Evolutionary conservation across 2,888 invertebrate genomes (phyloP).

Genomic region (Trissolcus japonicus): DNA sequence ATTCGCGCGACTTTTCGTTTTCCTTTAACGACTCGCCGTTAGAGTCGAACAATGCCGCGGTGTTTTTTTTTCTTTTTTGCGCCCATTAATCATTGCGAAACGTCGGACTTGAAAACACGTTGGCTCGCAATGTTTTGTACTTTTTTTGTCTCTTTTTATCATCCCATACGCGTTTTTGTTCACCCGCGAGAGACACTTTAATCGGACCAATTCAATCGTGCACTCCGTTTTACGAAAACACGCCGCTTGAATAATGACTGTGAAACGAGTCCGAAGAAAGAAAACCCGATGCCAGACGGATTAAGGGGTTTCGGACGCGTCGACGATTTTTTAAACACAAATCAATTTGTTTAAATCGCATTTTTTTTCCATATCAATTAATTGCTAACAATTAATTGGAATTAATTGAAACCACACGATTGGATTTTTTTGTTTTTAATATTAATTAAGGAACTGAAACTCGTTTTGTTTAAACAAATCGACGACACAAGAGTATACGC

Average conservation of each 20-base stretch:
- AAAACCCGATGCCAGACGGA: conserved; percentile 40
- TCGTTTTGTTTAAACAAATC: too few species aligned
- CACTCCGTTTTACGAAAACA: conserved; percentile 47
- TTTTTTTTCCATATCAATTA: too few species aligned
- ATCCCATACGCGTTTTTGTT: not conserved
- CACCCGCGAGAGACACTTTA: conserved; percentile 32
- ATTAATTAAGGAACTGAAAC: too few species aligned
- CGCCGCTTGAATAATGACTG: conserved; percentile 45
- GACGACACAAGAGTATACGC: too few species aligned
- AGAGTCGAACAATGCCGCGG: conserved; percentile 21
- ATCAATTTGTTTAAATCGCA: too few species aligned
- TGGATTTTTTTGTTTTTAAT: too few species aligned
- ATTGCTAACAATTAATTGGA: too few species aligned
- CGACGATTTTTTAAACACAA: too few species aligned
- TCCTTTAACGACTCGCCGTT: conserved; percentile 33
- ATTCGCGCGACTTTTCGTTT: conserved; percentile 46
- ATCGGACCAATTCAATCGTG: conserved; percentile 48
- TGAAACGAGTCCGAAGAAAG: conserved; percentile 30
- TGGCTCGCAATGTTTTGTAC: conserved; percentile 15
- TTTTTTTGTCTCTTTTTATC: conserved; percentile 1
- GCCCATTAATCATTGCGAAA: conserved; percentile 25
- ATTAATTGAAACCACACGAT: too few species aligned
- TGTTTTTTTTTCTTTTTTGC: conserved; percentile 23
- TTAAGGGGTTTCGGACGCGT: conserved; percentile 31
- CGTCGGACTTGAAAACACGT: conserved; percentile 20